Evolutionary conservation across 2,113 vertebrate species (phyloP).

Genomic region (Lepidothrix coronata): DNA sequence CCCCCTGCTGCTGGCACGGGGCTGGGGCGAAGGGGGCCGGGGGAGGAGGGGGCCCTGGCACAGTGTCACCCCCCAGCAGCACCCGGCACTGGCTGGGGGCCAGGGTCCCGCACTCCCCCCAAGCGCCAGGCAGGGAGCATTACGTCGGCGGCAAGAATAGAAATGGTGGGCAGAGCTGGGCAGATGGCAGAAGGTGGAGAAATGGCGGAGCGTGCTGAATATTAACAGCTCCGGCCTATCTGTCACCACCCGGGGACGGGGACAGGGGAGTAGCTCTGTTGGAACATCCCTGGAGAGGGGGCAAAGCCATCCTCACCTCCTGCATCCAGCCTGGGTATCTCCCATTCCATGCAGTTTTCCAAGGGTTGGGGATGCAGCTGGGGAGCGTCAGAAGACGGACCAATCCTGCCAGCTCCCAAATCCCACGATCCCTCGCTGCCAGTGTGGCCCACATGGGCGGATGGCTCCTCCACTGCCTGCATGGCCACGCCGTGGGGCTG

Average conservation of each 20-base stretch:
- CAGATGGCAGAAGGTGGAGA: conserved; percentile 70
- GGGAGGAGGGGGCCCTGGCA: neutral
- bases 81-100: neutral
- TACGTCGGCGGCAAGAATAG: conserved; percentile 57
- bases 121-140: conserved; percentile 28
- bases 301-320: neutral
- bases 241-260: neutral
- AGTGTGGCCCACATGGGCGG: neutral
- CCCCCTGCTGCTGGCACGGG: neutral
- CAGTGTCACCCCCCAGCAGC: neutral
- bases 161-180: conserved; percentile 68
- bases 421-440: fast-evolving
- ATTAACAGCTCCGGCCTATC: conserved; percentile 55
- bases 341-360: neutral
- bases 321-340: fast-evolving
- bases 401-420: neutral
- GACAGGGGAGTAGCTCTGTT: neutral
- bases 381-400: neutral
- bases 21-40: neutral
- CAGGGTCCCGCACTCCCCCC: conserved; percentile 18
- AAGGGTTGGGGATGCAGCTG: neutral
- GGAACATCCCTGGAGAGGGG: neutral
- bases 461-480: neutral
- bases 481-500: fast-evolving
- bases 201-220: conserved; percentile 57